Base-by-base conservation (phyloP, 2,888 invertebrate genomes). In the Rhopalosiphum nymphaeae region DNA sequence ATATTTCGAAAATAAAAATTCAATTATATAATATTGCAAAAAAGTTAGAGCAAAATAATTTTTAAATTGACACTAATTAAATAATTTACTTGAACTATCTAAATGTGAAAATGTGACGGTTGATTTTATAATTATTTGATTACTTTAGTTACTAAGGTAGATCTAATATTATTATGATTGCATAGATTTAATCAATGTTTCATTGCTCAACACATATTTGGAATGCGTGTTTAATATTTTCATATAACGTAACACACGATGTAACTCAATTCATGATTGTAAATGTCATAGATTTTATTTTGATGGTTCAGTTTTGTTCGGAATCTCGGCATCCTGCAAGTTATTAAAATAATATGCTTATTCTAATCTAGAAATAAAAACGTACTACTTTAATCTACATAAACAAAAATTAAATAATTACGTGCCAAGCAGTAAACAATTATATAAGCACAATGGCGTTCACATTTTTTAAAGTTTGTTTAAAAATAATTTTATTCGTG, bases 401-500 rank as follows among this genome's bases (percentile, higher is more conserved):
- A 36, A 78, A 78, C 36, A 78, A 78, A 36, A 78, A 78, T 3
- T 7, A 78, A 78, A 78, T 78, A 7, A 78, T 78, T 3, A 78
- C 78, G 36, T 36, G 3, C 21, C 3, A 78, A 78, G 78, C 21
- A 36, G 78, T 78, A 7, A 36, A 21, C 36, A 36, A 78, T 78
- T 21, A 78, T 21, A 36, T 42, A 36, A 78, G 21, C 1, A 42
- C 36, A 78, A 78, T 36, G 36, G 36, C 78, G 21, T 7, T 36
- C 21, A 78, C 36, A 78, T 78, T 36, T 67, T 78, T 36, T 21
- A 78, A 67, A 78, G 78, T 78, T 78, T 25, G 21, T 78, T 78
- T 78, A 84, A 86, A 85, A 5, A 61, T 61, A 49, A 61, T 67
- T 49, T 26, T 92, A 84, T 84, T 49, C 46, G 36, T 86, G 57